Base-by-base conservation (phyloP, 2,888 invertebrate genomes). In the Dromius quadrimaculatus region DNA sequence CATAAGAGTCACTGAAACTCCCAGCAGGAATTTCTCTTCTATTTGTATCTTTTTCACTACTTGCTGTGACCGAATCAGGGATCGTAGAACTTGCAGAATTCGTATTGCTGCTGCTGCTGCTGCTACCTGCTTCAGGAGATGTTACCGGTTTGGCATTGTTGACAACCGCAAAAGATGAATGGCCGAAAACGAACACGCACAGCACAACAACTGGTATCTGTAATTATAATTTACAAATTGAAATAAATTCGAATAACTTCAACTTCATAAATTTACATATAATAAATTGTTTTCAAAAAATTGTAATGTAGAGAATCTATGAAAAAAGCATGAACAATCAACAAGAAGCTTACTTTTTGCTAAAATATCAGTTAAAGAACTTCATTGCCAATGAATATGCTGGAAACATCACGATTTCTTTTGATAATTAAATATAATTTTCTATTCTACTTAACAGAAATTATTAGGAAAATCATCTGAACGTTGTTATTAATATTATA, bases 1-100 rank as follows among this genome's bases (percentile, higher is more conserved):
- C 87, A 76, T 87, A 88, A 0, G 85, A 85, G 76, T 76, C 81
- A 63, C 72, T 80, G 76, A 79, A 73, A 41, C 70, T 73, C 13
- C 76, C 45, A 22, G 34, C 66, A 13, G 79, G 76, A 28, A 81
- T 79, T 75, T 82, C 82, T 71, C 82, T 76, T 72, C 81, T 75
- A 64, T 79, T 81, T n/a, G 78, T 74, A 71, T 79, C 76, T 69
- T 75, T 75, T 69, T 82, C 80, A 2, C 79, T 77, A 72, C 77
- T 77, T 19, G 79, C 78, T 6, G 78, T 76, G 66, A 76, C 72
- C 8, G 79, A 76, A 74, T 81, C 81, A 38, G 72, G 73, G 32
- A 73, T 73, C 22, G 57, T 69, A 45, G 71, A 71, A 15, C 57
- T 63, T 3, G 69, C 72, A 6, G 36, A 61, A 15, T 41, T 45